Evolutionary conservation across 2,888 invertebrate species (phyloP).

Genomic region (Orchesella flavescens): DNA sequence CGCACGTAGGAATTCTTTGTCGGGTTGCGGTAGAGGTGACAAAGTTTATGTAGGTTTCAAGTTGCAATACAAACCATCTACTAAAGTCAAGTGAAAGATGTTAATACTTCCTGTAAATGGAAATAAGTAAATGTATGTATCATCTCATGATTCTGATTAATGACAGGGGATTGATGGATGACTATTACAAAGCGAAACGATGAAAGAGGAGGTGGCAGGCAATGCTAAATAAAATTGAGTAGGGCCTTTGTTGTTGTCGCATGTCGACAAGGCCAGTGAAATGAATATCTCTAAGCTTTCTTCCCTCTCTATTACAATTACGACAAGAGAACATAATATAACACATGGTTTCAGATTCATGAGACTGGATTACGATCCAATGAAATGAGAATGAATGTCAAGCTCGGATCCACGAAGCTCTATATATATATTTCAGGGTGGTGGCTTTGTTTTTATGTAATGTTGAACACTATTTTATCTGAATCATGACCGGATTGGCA

Average conservation of each 20-base stretch:
- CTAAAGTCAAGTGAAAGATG: too few species aligned
- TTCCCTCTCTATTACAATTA: background rate
- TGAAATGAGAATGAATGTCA: constrained; percentile 57
- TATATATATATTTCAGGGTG: constrained; percentile 39
- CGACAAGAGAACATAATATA: background rate
- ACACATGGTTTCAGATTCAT: constrained; percentile 26
- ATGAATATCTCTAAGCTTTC: background rate
- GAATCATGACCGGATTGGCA: constrained; percentile 58
- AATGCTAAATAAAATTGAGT: background rate
- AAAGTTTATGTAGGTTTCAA: too few species aligned
- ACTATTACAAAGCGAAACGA: constrained; percentile 33
- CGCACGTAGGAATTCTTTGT: too few species aligned
- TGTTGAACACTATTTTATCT: constrained; percentile 35
- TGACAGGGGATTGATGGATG: constrained; percentile 32
- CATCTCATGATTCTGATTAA: constrained; percentile 37
- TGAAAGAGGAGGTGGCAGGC: background rate
- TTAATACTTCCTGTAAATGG: too few species aligned
- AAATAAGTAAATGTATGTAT: background rate
- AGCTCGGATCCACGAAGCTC: constrained; percentile 28
- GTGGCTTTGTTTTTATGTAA: constrained; percentile 28
- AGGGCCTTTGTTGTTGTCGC: background rate
- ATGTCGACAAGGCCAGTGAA: background rate
- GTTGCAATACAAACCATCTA: too few species aligned
- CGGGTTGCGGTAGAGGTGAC: too few species aligned
- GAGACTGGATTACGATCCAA: constrained; percentile 46